A percentile compares a stretch with the other conserved stretches of the same genome.
Evolutionary conservation across 2,797 vertebrate species (phyloP).

Genomic region (Tarsius wallacei): DNA sequence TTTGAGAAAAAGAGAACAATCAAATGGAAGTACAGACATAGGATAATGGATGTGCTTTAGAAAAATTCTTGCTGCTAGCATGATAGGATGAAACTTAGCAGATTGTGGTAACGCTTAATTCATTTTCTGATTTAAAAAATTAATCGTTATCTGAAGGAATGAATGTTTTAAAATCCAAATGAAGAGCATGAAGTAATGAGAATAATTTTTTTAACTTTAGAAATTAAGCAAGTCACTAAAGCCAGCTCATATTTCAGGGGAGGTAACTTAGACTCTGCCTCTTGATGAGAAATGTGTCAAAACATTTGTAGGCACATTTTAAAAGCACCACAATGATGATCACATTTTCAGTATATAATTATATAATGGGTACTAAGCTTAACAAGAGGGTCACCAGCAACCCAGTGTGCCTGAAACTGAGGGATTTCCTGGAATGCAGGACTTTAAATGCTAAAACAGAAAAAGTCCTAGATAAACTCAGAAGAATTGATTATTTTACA

Average conservation of each 20-base stretch:
- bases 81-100: background rate
- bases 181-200: background rate
- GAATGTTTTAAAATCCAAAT: background rate
- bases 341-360: background rate
- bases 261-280: background rate
- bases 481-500: background rate
- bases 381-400: background rate
- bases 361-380: background rate
- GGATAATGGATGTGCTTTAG: background rate
- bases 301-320: background rate
- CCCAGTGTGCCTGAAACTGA: background rate
- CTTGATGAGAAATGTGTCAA: background rate
- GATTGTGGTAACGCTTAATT: background rate
- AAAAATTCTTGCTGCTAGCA: constrained; percentile 51
- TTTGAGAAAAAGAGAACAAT: background rate
- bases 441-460: background rate
- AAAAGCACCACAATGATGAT: background rate
- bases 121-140: background rate
- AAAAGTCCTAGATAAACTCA: background rate
- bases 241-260: background rate
- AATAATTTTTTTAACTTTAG: background rate
- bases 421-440: background rate
- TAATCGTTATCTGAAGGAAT: background rate
- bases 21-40: background rate
- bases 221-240: background rate